A percentile compares a stretch with the other conserved stretches of the same genome.
Evolutionary conservation across 2,113 vertebrate species (phyloP).

Genomic region (Megalops atlanticus): DNA sequence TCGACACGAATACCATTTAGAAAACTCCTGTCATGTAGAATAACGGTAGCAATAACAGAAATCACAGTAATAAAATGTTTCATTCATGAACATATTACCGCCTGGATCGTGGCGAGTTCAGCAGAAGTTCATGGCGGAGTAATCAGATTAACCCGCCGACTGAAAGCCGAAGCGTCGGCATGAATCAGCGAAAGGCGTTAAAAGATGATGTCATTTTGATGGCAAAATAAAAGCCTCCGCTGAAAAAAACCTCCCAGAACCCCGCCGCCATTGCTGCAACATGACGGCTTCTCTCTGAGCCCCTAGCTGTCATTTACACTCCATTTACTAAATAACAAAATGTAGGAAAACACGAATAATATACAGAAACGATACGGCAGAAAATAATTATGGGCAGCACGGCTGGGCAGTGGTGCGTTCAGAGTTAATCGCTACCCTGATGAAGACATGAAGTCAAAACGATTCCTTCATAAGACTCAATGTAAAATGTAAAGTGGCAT

Average conservation of each 20-base stretch:
- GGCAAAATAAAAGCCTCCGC: background rate
- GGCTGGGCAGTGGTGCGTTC: too few relatives aligned
- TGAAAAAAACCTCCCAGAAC: background rate
- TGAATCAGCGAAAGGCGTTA: background rate
- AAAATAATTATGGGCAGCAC: too few relatives aligned
- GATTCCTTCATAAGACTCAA: too few relatives aligned
- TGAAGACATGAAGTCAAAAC: too few relatives aligned
- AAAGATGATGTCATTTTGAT: background rate
- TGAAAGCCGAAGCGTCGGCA: background rate
- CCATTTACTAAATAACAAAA: too few relatives aligned
- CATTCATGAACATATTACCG: background rate
- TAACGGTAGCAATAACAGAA: conserved; percentile 1
- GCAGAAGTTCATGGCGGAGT: background rate
- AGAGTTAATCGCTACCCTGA: too few relatives aligned
- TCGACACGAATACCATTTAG: background rate
- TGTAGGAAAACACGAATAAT: too few relatives aligned
- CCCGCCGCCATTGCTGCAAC: background rate
- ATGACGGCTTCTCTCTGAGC: too few relatives aligned
- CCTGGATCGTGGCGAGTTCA: background rate
- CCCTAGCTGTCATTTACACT: too few relatives aligned
- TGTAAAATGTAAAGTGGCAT: too few relatives aligned
- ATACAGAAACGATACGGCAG: too few relatives aligned
- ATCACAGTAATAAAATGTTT: background rate
- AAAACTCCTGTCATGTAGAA: conserved; percentile 1
- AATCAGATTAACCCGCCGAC: background rate